A percentile compares a stretch with the other conserved stretches of the same genome.
Conservation (phyloP, 2,888 invertebrate species). For the Seira sanloemensis region DNA sequence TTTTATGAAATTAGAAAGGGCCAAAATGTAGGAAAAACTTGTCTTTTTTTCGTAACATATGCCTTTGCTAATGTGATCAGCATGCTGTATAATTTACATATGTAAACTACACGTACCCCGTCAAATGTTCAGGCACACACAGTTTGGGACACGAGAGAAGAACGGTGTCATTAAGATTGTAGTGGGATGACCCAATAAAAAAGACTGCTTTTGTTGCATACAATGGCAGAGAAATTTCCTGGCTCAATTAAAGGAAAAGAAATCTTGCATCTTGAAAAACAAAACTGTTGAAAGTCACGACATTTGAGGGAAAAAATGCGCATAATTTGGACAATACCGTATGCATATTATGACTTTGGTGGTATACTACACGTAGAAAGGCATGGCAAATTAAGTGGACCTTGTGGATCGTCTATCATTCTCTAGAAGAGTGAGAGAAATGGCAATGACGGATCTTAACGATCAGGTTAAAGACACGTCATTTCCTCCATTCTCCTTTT, state of each 20-base stretch:
- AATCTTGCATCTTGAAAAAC: no score
- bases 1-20: background rate
- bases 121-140: background rate
- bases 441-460: background rate
- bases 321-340: background rate
- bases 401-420: slow-evolving; percentile 32
- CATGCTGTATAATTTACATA: slow-evolving; percentile 1
- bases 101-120: background rate
- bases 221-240: slow-evolving; percentile 18
- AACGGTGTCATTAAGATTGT: slow-evolving; percentile 25
- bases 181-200: slow-evolving; percentile 53
- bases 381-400: slow-evolving; percentile 31
- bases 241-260: background rate
- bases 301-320: slow-evolving; percentile 27
- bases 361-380: background rate
- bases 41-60: background rate
- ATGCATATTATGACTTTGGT: background rate
- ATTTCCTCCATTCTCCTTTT: background rate
- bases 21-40: background rate
- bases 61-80: background rate
- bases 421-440: slow-evolving; percentile 5
- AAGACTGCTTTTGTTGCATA: background rate
- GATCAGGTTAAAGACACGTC: slow-evolving; percentile 35
- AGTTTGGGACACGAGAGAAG: background rate
- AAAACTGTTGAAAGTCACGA: slow-evolving; percentile 51